These are phyloP conservation scores for Pantherophis guttatus DNA, from an alignment of 2,113 vertebrate genomes.

Conservation along the genomic window DNA sequence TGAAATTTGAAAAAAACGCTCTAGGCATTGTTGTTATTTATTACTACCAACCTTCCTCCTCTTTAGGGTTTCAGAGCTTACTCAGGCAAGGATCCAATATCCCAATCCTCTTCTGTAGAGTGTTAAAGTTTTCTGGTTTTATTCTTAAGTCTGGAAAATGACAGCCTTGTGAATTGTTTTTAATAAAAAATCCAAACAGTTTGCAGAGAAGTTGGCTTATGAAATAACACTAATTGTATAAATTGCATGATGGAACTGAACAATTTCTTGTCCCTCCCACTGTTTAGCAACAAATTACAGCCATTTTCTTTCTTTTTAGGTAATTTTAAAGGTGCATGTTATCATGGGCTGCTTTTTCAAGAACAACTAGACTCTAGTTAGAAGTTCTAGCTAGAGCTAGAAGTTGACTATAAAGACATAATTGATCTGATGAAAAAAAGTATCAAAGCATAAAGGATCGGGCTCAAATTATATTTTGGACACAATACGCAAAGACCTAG, in stretches of 20 bases:
- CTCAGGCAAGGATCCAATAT: not conserved
- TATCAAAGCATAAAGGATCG: not conserved
- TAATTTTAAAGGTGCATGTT: slow-evolving; percentile 3
- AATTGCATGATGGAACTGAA: not conserved
- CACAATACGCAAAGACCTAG: not conserved
- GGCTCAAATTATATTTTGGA: not conserved
- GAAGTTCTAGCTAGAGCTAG: not conserved
- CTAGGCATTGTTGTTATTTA: not conserved
- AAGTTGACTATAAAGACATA: slow-evolving; percentile 5
- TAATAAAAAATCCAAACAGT: not conserved
- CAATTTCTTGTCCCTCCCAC: not conserved
- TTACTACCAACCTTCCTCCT: not conserved
- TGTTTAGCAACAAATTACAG: not conserved
- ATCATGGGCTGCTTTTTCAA: not conserved
- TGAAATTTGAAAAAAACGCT: not conserved
- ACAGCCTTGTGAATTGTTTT: not conserved
- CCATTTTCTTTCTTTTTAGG: not conserved
- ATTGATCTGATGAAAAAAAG: not conserved
- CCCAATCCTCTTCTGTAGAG: not conserved
- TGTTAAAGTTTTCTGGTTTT: not conserved
- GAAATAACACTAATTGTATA: not conserved
- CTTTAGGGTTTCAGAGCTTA: not conserved
- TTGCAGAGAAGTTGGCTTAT: not conserved
- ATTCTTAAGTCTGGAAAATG: not conserved
- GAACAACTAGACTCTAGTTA: not conserved